Percentiles rank a stretch among this genome's conserved stretches.
Evolutionary conservation across 1,140 invertebrate species (phyloP).

Genomic region (Thrips palmi): DNA sequence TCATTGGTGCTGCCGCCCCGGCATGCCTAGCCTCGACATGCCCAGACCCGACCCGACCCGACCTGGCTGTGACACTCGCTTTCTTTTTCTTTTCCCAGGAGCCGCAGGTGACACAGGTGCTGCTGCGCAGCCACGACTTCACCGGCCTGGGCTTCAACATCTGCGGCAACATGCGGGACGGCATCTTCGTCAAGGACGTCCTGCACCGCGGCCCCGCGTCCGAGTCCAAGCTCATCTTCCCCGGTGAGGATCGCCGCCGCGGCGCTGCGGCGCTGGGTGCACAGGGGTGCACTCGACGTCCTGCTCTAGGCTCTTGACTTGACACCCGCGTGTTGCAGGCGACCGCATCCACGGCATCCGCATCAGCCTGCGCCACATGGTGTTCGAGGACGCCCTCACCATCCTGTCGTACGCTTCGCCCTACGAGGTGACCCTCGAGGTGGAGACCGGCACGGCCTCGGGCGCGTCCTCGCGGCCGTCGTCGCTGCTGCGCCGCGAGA

Average conservation of each 20-base stretch:
- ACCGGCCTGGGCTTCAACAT: constrained; percentile 82
- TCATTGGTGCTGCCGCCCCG: too few species aligned
- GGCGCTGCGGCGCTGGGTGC: not conserved
- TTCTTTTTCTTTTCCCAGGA: constrained; percentile 26
- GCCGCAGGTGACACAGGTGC: constrained; percentile 37
- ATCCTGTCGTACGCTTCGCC: constrained; percentile 84
- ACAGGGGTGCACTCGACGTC: not conserved
- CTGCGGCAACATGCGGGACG: constrained; percentile 72
- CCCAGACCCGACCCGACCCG: not conserved
- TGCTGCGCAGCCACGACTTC: constrained; percentile 68
- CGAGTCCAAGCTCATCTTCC: constrained; percentile 60
- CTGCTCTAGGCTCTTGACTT: not conserved
- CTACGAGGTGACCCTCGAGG: constrained; percentile 58
- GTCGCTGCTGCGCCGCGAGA: constrained; percentile 19
- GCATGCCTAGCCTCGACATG: not conserved
- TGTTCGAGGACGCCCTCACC: constrained; percentile 74
- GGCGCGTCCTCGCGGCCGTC: constrained; percentile 29
- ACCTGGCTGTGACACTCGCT: too few species aligned
- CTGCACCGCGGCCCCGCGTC: constrained; percentile 71
- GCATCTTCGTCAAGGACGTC: constrained; percentile 74
- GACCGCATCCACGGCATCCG: constrained; percentile 71
- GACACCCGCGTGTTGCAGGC: constrained; percentile 33
- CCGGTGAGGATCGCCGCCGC: constrained; percentile 49
- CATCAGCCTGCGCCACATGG: constrained; percentile 72
- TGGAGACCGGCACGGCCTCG: constrained; percentile 31